Evolutionary conservation across 2,113 vertebrate genomes (phyloP).

Genomic region (Malurus alboscapulatus): DNA sequence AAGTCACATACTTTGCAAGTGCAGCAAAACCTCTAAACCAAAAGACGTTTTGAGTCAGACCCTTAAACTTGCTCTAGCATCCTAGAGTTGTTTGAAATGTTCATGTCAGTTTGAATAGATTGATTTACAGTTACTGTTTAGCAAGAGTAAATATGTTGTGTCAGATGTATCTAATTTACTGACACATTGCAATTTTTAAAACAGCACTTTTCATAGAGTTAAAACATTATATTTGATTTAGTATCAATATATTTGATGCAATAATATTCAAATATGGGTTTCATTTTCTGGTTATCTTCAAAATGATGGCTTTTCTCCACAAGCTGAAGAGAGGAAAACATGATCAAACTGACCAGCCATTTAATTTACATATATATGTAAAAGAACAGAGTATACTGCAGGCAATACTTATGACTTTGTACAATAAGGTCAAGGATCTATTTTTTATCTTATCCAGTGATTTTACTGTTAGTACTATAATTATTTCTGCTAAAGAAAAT

Average conservation of each 20-base stretch:
- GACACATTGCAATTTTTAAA: background rate
- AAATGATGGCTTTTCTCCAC: background rate
- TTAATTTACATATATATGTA: background rate
- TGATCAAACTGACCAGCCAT: background rate
- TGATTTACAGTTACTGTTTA: background rate
- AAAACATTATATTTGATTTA: background rate
- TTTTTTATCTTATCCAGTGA: background rate
- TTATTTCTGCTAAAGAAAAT: background rate
- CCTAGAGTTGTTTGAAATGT: background rate
- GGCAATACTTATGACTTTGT: background rate
- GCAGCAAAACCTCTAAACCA: background rate
- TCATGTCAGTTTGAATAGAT: background rate
- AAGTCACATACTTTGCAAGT: background rate
- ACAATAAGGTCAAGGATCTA: background rate
- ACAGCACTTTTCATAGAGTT: background rate
- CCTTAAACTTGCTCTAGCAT: background rate
- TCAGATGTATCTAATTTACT: background rate
- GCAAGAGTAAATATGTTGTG: background rate
- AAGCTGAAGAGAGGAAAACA: background rate
- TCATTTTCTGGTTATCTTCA: background rate
- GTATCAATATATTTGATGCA: background rate
- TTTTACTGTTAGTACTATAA: background rate
- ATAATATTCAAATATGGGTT: background rate
- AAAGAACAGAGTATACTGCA: background rate
- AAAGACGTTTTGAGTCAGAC: background rate